Conservation (phyloP, 2,113 vertebrate genomes). For the Pelvicachromis taeniatus region DNA sequence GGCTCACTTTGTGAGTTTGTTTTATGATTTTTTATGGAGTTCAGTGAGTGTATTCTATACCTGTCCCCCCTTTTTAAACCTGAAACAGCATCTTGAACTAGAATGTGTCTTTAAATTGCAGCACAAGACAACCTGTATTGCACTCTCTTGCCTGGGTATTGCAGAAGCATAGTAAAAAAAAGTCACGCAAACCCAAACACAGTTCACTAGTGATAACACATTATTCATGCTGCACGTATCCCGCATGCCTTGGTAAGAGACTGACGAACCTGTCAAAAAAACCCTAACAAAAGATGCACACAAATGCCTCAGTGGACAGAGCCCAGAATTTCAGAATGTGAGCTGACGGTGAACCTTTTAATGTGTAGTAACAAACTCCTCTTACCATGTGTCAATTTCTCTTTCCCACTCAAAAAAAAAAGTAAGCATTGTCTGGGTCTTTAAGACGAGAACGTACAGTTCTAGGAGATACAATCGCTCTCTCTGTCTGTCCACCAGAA, state of each 20-base stretch:
- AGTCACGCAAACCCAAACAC: neutral
- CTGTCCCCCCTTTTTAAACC: neutral
- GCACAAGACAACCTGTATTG: neutral
- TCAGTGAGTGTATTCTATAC: neutral
- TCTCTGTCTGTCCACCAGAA: neutral
- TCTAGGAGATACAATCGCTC: slow-evolving; percentile 46
- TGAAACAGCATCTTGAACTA: neutral
- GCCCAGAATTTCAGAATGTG: neutral
- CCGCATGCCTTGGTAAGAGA: neutral
- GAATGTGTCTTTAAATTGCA: neutral
- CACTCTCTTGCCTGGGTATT: neutral
- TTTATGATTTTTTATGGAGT: neutral
- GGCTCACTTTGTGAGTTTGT: neutral
- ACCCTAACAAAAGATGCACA: neutral
- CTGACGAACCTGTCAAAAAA: neutral
- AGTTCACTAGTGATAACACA: neutral
- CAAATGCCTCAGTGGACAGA: neutral
- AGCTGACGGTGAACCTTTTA: neutral
- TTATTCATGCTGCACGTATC: neutral
- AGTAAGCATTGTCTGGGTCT: neutral
- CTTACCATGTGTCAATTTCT: neutral
- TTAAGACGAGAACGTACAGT: slow-evolving; percentile 1
- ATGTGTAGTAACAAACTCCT: neutral
- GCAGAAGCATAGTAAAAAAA: neutral
- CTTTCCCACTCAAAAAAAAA: neutral